phyloP scores from a whole-genome alignment of 2,797 vertebrate species.

The Delichon dasypus region DNA sequence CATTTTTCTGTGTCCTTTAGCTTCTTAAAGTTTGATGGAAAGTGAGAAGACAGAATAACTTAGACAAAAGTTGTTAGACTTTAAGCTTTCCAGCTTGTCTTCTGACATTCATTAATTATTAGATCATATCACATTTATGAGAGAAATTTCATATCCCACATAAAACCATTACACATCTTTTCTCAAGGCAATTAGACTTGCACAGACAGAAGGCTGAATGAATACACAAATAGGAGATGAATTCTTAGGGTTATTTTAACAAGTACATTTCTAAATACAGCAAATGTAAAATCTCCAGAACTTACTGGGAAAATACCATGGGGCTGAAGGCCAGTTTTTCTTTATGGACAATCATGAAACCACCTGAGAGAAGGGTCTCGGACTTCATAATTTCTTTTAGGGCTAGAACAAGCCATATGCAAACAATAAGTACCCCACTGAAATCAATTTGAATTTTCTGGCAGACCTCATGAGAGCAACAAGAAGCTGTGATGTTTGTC shows the following conservation, averaged over 20 bases:
- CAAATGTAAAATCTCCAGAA: neutral
- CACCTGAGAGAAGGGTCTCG: neutral
- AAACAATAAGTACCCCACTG: neutral
- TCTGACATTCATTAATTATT: slow-evolving; percentile 55
- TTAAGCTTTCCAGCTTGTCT: slow-evolving; percentile 40
- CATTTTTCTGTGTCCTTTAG: slow-evolving; percentile 6
- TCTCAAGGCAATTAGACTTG: slow-evolving; percentile 28
- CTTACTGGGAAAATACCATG: neutral
- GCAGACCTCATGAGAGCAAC: neutral
- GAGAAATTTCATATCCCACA: slow-evolving; percentile 35
- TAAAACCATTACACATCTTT: slow-evolving; percentile 21
- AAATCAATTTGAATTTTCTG: neutral
- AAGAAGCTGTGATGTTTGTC: neutral
- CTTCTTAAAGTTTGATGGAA: neutral
- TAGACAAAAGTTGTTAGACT: slow-evolving; percentile 18
- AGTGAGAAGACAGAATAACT: slow-evolving; percentile 10
- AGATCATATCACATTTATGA: slow-evolving; percentile 47
- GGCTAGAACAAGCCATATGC: neutral
- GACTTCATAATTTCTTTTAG: neutral
- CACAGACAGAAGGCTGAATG: neutral
- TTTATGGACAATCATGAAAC: neutral
- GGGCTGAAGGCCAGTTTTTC: neutral
- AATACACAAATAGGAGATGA: neutral
- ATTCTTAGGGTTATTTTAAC: neutral
- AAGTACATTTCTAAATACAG: neutral